These are phyloP conservation scores for Coryphaenoides rupestris DNA, from an alignment of 2,113 vertebrate genomes.

Conservation along the genomic window DNA sequence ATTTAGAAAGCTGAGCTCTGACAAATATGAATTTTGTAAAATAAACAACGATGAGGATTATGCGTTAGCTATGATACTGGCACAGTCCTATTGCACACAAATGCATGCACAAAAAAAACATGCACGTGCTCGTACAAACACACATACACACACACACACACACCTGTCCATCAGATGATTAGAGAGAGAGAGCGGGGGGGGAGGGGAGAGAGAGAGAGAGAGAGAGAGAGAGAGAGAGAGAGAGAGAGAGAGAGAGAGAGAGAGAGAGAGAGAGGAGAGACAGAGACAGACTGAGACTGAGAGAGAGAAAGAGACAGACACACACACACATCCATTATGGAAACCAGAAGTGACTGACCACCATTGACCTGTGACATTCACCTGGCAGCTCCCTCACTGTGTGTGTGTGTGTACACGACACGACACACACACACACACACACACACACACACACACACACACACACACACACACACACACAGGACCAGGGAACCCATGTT, in stretches of 20 bases:
- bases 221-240: background rate
- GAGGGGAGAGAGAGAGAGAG: no score
- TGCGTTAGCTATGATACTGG: no score
- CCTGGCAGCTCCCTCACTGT: background rate
- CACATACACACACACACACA: background rate
- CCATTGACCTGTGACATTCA: background rate
- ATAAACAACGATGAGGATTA: no score
- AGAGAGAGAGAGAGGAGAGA: background rate
- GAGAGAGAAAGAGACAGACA: background rate
- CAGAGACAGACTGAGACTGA: background rate
- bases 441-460: background rate
- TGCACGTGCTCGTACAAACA: background rate
- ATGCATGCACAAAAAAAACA: background rate
- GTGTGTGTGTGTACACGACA: no score
- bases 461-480: constrained; percentile 1
- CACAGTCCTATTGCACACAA: no score
- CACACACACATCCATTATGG: background rate
- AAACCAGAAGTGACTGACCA: background rate
- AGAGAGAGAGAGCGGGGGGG: no score
- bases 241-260: background rate
- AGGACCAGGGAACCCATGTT: background rate
- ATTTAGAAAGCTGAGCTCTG: no score
- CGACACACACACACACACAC: background rate
- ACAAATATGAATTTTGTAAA: no score
- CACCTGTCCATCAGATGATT: no score